These are phyloP conservation scores for Hiodon alosoides DNA, from an alignment of 2,113 vertebrate species.

Conservation along the genomic window DNA sequence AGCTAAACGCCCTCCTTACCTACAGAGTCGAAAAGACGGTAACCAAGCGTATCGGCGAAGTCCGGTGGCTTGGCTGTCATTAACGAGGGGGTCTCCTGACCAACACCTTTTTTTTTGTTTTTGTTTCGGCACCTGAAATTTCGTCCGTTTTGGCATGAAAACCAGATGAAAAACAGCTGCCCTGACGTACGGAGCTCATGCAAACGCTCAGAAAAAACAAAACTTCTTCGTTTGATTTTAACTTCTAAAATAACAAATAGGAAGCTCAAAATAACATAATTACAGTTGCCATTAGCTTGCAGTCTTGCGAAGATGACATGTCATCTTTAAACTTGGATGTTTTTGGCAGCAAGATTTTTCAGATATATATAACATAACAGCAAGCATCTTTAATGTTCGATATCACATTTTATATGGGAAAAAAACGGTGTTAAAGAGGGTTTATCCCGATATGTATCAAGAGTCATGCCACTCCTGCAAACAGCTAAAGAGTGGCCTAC, in stretches of 20 bases:
- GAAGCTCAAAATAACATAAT: neutral
- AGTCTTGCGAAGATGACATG: neutral
- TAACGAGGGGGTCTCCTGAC: no score
- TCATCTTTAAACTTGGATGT: conserved; percentile 7
- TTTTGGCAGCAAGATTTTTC: conserved; percentile 9
- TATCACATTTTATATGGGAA: neutral
- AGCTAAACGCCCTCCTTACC: neutral
- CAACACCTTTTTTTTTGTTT: no score
- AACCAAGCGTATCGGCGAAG: no score
- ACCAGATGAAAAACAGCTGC: conserved; percentile 2
- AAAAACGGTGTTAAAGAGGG: no score
- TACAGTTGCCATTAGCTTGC: neutral
- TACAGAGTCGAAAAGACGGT: neutral
- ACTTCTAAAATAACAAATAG: conserved; percentile 13
- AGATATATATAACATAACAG: conserved; percentile 17
- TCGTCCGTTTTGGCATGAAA: no score
- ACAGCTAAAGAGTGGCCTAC: no score
- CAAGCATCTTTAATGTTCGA: neutral
- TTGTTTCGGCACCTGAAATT: no score
- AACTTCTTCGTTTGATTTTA: conserved; percentile 11
- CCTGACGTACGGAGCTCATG: neutral
- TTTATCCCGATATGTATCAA: neutral
- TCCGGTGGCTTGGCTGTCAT: no score
- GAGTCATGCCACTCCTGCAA: neutral
- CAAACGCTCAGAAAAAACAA: neutral